Evolutionary conservation across 2,888 invertebrate genomes (phyloP), one percentile per base, ranked within the genome.

Genomic region (Subacronicta megacephala): DNA sequence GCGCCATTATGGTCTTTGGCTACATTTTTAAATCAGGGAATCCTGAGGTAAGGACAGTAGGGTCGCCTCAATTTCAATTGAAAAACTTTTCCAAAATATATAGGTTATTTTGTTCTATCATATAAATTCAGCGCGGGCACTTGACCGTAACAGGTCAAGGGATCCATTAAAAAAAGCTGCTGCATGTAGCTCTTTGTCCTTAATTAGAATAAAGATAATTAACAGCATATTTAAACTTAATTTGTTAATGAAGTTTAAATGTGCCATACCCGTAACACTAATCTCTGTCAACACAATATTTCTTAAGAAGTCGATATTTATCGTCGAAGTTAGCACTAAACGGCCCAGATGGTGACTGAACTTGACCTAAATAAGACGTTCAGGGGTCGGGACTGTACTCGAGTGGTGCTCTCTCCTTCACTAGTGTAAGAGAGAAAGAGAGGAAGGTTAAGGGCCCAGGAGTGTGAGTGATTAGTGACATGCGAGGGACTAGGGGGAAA

Each of bases 321-420:
- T 81, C 77, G 75, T 73, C 70, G 68, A 84, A 83, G 77, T 83
- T 81, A 55, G 78, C 77, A 78, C 78, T 80, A 80, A 82, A 81
- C 76, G 77, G 76, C 70, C 78, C 82, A 83, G 80, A 83, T 85
- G 83, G 69, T 72, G 60, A 51, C 58, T 81, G 85, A 89, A 86
- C 88, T 87, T 88, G 88, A 87, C 88, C 88, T 66, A 84, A 69
- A 83, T 87, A 63, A 67, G 51, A 66, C 50, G 61, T 56, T 75
- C 60, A 49, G 62, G 60, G 62, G 62, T 72, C 65, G 65, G 33
- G 62, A 49, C 60, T 58, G 55, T n/a, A n/a, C 45, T 58, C 20
- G 49, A 66, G 56, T 59, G 40, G 13, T 35, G 47, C 51, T 23
- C n/a, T 62, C 67, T 55, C 60, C 46, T 51, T 72, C 56, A 31